Evolutionary conservation across 2,113 vertebrate genomes (phyloP).

Genomic region (Misgurnus mizolepis): DNA sequence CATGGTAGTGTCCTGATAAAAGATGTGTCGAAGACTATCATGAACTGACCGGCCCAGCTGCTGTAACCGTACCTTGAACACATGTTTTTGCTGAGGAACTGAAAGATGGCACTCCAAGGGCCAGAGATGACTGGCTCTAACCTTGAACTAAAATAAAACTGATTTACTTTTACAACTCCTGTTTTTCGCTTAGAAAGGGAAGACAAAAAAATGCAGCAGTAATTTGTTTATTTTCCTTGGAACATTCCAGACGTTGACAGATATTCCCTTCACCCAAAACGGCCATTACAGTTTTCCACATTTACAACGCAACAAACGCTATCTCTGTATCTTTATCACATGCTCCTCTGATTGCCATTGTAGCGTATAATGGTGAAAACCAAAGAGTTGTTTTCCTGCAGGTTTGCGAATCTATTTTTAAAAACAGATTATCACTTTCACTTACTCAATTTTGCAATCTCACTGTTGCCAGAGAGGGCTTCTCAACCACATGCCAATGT

Average conservation of each 20-base stretch:
- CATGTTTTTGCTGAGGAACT: conserved; percentile 78
- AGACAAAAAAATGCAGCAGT: conserved; percentile 37
- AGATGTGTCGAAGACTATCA: conserved; percentile 67
- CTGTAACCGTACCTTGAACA: conserved; percentile 72
- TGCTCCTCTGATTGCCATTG: conserved; percentile 19
- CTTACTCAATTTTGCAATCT: conserved; percentile 59
- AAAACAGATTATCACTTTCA: conserved; percentile 64
- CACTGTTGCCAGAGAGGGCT: conserved; percentile 54
- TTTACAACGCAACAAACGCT: conserved; percentile 62
- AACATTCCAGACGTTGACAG: conserved; percentile 75
- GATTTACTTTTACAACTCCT: conserved; percentile 70
- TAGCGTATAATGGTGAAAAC: conserved; percentile 27
- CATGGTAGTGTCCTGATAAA: conserved; percentile 61
- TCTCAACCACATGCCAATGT: conserved; percentile 70
- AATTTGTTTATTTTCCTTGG: conserved; percentile 75
- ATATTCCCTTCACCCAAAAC: conserved; percentile 68
- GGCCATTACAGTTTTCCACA: conserved; percentile 68
- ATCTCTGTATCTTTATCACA: background rate
- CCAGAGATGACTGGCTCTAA: conserved; percentile 68
- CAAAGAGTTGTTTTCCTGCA: background rate
- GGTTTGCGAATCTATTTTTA: conserved; percentile 24
- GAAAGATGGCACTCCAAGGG: conserved; percentile 74
- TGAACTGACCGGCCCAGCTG: conserved; percentile 58
- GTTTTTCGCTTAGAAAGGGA: conserved; percentile 56
- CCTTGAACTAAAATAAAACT: conserved; percentile 68